These are phyloP conservation scores for Invenusta paracnida DNA, from an alignment of 2,888 invertebrate species.

Conservation along the genomic window DNA sequence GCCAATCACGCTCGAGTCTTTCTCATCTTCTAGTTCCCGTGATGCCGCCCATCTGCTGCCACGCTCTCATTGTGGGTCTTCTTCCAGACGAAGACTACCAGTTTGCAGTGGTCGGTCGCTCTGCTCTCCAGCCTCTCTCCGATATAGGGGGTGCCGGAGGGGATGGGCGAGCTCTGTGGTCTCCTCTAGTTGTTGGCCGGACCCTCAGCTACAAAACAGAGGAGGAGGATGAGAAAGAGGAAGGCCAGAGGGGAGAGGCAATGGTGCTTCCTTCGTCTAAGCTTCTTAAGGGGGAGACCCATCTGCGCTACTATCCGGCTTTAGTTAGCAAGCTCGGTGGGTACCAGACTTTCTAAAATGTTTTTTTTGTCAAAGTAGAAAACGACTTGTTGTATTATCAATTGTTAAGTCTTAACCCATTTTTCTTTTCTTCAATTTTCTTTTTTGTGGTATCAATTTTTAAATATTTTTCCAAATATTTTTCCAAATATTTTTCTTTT, in stretches of 20 bases:
- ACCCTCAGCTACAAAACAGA: not conserved
- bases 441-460: too few relatives aligned
- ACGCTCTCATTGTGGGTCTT: not conserved
- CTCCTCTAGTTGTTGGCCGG: not conserved
- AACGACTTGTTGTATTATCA: too few relatives aligned
- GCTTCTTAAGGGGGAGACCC: not conserved
- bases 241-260: too few relatives aligned
- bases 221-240: not conserved
- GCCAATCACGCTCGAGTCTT: too few relatives aligned
- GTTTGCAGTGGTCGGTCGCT: not conserved
- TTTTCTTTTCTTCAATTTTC: too few relatives aligned
- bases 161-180: not conserved
- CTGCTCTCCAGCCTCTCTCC: too few relatives aligned
- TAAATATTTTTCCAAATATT: too few relatives aligned
- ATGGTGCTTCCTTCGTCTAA: too few relatives aligned
- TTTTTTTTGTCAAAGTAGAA: too few relatives aligned
- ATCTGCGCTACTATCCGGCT: not conserved
- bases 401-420: too few relatives aligned
- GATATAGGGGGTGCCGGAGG: too few relatives aligned
- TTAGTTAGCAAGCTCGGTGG: not conserved
- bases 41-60: not conserved
- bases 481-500: too few relatives aligned
- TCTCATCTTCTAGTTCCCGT: not conserved
- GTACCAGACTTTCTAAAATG: not conserved
- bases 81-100: conserved; percentile 2